These are phyloP conservation scores for Agrypnia vestita DNA, from an alignment of 1,140 invertebrate species.

Conservation along the genomic window DNA sequence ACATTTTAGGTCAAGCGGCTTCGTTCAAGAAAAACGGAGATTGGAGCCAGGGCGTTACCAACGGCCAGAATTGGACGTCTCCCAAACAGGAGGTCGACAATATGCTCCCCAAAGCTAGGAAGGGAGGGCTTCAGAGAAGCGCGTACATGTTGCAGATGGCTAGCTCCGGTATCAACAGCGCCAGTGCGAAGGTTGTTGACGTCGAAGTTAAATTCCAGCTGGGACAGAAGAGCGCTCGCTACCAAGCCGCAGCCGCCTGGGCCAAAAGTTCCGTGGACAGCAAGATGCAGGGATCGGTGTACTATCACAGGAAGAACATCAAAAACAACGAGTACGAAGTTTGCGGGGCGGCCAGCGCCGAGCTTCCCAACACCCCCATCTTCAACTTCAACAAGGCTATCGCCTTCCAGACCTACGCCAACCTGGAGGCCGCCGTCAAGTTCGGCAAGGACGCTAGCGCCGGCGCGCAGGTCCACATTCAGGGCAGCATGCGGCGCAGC, in stretches of 20 bases:
- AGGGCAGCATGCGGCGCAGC: slow-evolving; percentile 70
- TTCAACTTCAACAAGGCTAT: slow-evolving; percentile 73
- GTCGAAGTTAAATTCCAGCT: slow-evolving; percentile 66
- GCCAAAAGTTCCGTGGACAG: slow-evolving; percentile 73
- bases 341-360: slow-evolving; percentile 65
- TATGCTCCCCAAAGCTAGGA: slow-evolving; percentile 62
- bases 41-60: slow-evolving; percentile 3
- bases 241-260: slow-evolving; percentile 70
- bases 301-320: slow-evolving; percentile 65
- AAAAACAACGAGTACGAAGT: slow-evolving; percentile 66
- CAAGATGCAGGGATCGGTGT: slow-evolving; percentile 70
- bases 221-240: slow-evolving; percentile 67
- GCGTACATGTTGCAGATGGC: slow-evolving; percentile 71
- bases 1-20: neutral
- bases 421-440: slow-evolving; percentile 70
- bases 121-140: slow-evolving; percentile 66
- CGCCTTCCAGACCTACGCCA: slow-evolving; percentile 69
- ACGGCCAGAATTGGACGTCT: neutral
- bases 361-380: slow-evolving; percentile 68
- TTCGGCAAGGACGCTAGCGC: slow-evolving; percentile 67
- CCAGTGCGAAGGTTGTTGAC: slow-evolving; percentile 70
- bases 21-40: slow-evolving; percentile 1
- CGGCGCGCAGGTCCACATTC: slow-evolving; percentile 67
- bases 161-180: slow-evolving; percentile 70
- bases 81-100: slow-evolving; percentile 40